phyloP scores from a whole-genome alignment of 1,140 invertebrate species.

The Panonychus citri region DNA sequence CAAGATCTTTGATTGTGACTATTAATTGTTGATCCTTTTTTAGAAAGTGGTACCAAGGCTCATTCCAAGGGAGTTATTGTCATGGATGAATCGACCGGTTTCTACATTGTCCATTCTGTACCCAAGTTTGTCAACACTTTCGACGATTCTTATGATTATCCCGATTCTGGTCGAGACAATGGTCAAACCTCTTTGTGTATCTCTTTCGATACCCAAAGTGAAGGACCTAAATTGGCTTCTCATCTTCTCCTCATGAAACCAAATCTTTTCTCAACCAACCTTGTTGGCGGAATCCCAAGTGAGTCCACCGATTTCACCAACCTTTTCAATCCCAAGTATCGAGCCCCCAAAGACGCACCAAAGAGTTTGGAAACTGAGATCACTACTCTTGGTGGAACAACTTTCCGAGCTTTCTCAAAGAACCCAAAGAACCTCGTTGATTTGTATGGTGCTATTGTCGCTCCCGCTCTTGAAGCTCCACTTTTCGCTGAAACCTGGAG shows the following conservation, averaged over 20 bases:
- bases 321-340: neutral
- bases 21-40: too few species aligned
- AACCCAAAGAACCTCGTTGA: constrained; percentile 36
- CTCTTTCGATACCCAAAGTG: constrained; percentile 31
- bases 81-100: constrained; percentile 39
- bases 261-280: neutral
- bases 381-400: constrained; percentile 29
- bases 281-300: constrained; percentile 3
- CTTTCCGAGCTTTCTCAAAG: constrained; percentile 56
- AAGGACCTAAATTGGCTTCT: constrained; percentile 41
- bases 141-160: constrained; percentile 38
- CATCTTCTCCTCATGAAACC: constrained; percentile 8
- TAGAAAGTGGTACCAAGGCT: neutral
- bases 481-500: constrained; percentile 67
- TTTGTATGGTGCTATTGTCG: constrained; percentile 56
- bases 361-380: neutral
- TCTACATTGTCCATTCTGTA: constrained; percentile 79
- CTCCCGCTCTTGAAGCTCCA: constrained; percentile 38
- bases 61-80: constrained; percentile 35
- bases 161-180: constrained; percentile 38
- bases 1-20: too few species aligned
- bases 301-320: constrained; percentile 4
- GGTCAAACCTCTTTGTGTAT: constrained; percentile 74
- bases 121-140: constrained; percentile 35
- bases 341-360: neutral